Evolutionary conservation across 1,140 invertebrate species (phyloP), one percentile per base, ranked within the genome.

Genomic region (Bombus affinis): DNA sequence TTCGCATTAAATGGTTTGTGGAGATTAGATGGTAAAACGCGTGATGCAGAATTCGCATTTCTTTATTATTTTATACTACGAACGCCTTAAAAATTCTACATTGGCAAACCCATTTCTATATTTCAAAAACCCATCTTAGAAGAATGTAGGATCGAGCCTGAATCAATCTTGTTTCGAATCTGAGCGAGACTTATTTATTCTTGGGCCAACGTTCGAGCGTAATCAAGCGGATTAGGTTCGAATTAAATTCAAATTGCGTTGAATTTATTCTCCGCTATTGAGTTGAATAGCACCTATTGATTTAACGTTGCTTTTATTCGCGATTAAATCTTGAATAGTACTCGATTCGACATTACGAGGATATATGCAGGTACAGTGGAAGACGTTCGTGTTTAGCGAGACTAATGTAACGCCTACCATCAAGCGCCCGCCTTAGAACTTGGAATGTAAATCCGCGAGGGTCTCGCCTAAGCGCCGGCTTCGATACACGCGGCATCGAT

Each of bases 381-480:
- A 66, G 57, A 66, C 59, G 47, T 25, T 70, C 28, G 39, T 15
- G 42, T 71, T 83, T 73, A 59, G 59, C 71, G 44, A 87, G 44
- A 76, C 65, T 83, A 72, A 76, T 74, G 62, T 68, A 32, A 85
- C 82, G 86, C 78, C 84, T 81, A 88, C 90, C 78, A 85, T 18
- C 82, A 59, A 78, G 74, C 73, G 86, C 75, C 84, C 79, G 80
- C 81, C 85, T 89, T 87, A 83, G 86, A 91, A 70, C 22, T 75
- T 59, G 88, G 88, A 92, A 92, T 92, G 91, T 74, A 92, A 92
- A 92, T 92, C 89, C 83, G 76, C 75, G 71, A 84, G 74, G 18
- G 82, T 74, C 74, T 78, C 84, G 83, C 70, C n/a, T 83, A 75
- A 87, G 87, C 86, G 87, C 85, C 89, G 77, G 90, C 73, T 80